Evolutionary conservation across 2,797 vertebrate genomes (phyloP).

Genomic region (Microctenopoma lineatum): DNA sequence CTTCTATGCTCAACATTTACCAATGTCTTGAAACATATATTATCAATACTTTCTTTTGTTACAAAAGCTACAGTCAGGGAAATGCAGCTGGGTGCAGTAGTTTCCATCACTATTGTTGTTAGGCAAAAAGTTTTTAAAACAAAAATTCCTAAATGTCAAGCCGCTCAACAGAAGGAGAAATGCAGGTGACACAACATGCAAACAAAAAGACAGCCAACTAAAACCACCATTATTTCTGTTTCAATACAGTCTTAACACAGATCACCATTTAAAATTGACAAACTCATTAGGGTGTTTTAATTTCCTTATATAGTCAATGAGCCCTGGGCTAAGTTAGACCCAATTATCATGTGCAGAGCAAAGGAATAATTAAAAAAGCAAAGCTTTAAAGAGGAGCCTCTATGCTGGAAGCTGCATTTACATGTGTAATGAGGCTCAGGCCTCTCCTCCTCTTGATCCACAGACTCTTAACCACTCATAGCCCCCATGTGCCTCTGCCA

Average conservation of each 20-base stretch:
- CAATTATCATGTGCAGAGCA: conserved; percentile 73
- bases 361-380: conserved; percentile 79
- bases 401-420: conserved; percentile 78
- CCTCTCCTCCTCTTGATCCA: conserved; percentile 68
- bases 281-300: conserved; percentile 72
- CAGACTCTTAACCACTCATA: conserved; percentile 71
- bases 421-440: conserved; percentile 80
- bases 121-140: not conserved
- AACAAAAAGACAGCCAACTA: conserved; percentile 38
- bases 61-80: not conserved
- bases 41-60: not conserved
- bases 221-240: conserved; percentile 18
- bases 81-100: not conserved
- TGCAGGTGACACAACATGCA: not conserved
- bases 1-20: not conserved
- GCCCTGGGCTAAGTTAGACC: conserved; percentile 68
- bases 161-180: conserved; percentile 16
- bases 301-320: conserved; percentile 67
- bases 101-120: not conserved
- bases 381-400: conserved; percentile 71
- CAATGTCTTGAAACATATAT: conserved; percentile 3
- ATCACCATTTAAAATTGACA: conserved; percentile 69
- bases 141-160: conserved; percentile 29
- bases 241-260: conserved; percentile 37
- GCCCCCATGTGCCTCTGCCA: conserved; percentile 63